Base-by-base conservation (phyloP, 92 coral and sea anemone genomes). In the Palythoa grandiflora region DNA sequence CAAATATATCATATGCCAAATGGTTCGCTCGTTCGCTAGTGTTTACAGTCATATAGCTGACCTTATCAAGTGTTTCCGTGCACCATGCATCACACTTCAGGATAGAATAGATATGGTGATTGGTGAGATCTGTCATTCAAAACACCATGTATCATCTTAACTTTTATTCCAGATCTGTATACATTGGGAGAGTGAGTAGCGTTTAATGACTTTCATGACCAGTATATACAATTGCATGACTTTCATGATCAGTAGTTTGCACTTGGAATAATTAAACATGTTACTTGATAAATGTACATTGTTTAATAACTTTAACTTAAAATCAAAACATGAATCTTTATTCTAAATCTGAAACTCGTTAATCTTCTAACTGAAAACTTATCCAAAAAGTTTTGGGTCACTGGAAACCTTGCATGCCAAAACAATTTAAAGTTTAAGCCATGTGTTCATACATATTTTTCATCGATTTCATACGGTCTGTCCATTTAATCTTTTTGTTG, bases 1-100 rank as follows among this genome's bases (percentile, higher is more conserved):
- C 76, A 71, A 71, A 71, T 20, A 75, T 12, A 75, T 48, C 60
- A 48, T 44, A 50, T 75, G 63, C 80, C 80, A 44, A 75, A 48
- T 75, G 80, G 37, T 75, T 75, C 80, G 80, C 80, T 75, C n/a
- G 80, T 48, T 75, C 63, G 80, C 80, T 48, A 75, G 80, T 48
- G 80, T 73, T 73, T 73, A 73, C 78, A 38, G 39, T 39, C 28
- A 73, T 73, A 44, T 47, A 48, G 57, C 48, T 59, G 68, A 61
- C 17, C 68, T 61, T 61, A 61, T 61, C 68, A 61, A 61, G 68
- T 61, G 68, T 35, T 68, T 19, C 73, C 35, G 73, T 8, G 38
- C 73, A 68, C 38, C 73, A 68, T 68, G 73, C 73, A 68, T 68
- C 73, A 3, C 73, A 68, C 73, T 68, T 8, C 73, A 68, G 38